Percentiles rank a stretch among this genome's conserved stretches.
phyloP scores from a whole-genome alignment of 2,888 invertebrate genomes.

The Melinaea marsaeus region DNA sequence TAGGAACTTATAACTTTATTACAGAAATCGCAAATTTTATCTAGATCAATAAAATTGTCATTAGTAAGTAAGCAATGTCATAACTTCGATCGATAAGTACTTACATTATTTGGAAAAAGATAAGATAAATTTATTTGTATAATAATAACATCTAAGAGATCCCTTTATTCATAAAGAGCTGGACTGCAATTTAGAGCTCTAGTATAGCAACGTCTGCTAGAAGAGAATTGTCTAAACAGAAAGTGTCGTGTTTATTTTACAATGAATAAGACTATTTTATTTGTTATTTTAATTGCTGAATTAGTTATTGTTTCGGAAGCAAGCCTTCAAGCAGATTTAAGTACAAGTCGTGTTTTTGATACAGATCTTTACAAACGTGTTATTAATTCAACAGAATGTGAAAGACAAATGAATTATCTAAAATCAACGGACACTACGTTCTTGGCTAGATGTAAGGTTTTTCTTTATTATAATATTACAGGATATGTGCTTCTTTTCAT shows the following conservation, averaged over 20 bases:
- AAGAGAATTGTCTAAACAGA: slow-evolving; percentile 12
- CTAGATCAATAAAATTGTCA: slow-evolving; percentile 14
- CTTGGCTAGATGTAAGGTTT: slow-evolving; percentile 51
- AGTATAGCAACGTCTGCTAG: slow-evolving; percentile 12
- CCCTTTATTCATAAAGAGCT: slow-evolving; percentile 10
- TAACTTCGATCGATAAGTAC: slow-evolving; percentile 11
- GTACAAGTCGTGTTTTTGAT: slow-evolving; percentile 47
- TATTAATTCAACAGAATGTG: slow-evolving; percentile 51
- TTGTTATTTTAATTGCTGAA: slow-evolving; percentile 15
- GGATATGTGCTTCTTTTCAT: not conserved
- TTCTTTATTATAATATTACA: not conserved
- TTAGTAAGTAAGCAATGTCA: slow-evolving; percentile 13
- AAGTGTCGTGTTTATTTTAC: slow-evolving; percentile 15
- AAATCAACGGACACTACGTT: slow-evolving; percentile 38
- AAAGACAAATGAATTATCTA: slow-evolving; percentile 49
- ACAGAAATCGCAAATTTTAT: slow-evolving; percentile 21
- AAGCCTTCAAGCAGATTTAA: slow-evolving; percentile 27
- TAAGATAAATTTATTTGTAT: slow-evolving; percentile 25
- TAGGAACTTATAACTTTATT: slow-evolving; percentile 14
- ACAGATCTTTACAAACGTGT: slow-evolving; percentile 50
- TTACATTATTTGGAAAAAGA: slow-evolving; percentile 13
- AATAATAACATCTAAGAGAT: slow-evolving; percentile 20
- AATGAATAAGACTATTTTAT: slow-evolving; percentile 21
- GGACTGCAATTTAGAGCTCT: slow-evolving; percentile 14
- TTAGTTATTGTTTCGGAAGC: slow-evolving; percentile 15